phyloP scores from a whole-genome alignment of 2,797 vertebrate genomes.

The Mareca penelope region DNA sequence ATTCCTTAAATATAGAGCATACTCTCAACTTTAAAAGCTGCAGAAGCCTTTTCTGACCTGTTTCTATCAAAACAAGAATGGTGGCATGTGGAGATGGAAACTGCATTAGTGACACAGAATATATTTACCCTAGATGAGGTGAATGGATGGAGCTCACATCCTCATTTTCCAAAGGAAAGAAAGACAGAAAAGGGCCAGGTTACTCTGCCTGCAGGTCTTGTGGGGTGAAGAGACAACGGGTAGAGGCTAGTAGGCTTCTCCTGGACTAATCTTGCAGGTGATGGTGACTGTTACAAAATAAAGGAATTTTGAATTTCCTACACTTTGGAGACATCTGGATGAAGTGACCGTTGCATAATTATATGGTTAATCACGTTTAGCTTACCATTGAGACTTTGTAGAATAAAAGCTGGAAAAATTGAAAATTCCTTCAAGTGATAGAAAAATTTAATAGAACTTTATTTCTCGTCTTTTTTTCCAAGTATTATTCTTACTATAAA shows the following conservation, averaged over 20 bases:
- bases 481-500: background rate
- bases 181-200: background rate
- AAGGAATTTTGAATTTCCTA: background rate
- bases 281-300: background rate
- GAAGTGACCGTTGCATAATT: background rate
- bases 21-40: background rate
- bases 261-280: background rate
- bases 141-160: background rate
- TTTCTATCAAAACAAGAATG: background rate
- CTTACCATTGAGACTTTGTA: background rate
- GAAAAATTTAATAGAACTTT: background rate
- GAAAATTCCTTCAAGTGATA: background rate
- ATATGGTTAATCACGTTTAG: background rate
- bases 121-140: background rate
- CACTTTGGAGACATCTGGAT: background rate
- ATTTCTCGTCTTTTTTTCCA: background rate
- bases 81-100: background rate
- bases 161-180: background rate
- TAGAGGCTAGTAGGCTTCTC: background rate
- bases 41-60: background rate
- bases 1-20: background rate
- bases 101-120: background rate
- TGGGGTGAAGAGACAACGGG: background rate
- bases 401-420: background rate
- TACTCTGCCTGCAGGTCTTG: background rate